Evolutionary conservation across 2,888 invertebrate genomes (phyloP), one percentile per base, ranked within the genome.

Genomic region (Mythimna albipuncta): DNA sequence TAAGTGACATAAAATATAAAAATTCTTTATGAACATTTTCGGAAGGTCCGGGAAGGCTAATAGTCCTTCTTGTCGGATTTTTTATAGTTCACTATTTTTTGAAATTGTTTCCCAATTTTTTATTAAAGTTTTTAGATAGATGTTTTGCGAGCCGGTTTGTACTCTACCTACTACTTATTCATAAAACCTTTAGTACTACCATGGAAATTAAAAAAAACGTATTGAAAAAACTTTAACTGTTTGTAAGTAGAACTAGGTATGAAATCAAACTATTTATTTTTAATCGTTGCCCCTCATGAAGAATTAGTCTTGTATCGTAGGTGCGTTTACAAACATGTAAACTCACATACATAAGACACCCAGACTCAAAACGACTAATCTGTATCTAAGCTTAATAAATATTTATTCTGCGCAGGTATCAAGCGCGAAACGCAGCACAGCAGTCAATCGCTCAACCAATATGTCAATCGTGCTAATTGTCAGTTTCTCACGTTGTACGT

Each of bases 1-100:
- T 91, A 91, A 91, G 72, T 89, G 91, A 86, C 89, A 90, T 64
- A 65, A 92, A 93, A 91, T 91, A 90, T 79, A 77, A 82, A 77
- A 89, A 93, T 94, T 94, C 90, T 93, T 90, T 92, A 93, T 86
- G 88, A 89, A 91, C 91, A 88, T 93, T 93, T 94, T 93, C 91
- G 89, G 93, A 93, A 94, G 94, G 94, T 93, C 87, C 65, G 19
- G 72, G 72, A 64, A 77, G 71, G 62, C 70, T 89, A 89, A 90
- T 90, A 82, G 83, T 72, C 72, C 75, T 89, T 88, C 83, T 87
- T 83, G 81, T 84, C 83, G 79, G 82, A 63, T 72, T 85, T 89
- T 91, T 88, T 61, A 82, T 74, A 74, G 58, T 79, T 83, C 55
- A 79, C 52, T 68, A 58, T 38, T 73, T 75, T 71, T 75, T 58